Percentiles rank a stretch among this genome's conserved stretches.
These are phyloP conservation scores for Acrocephalus arundinaceus DNA, from an alignment of 2,113 vertebrate genomes.

Conservation along the genomic window DNA sequence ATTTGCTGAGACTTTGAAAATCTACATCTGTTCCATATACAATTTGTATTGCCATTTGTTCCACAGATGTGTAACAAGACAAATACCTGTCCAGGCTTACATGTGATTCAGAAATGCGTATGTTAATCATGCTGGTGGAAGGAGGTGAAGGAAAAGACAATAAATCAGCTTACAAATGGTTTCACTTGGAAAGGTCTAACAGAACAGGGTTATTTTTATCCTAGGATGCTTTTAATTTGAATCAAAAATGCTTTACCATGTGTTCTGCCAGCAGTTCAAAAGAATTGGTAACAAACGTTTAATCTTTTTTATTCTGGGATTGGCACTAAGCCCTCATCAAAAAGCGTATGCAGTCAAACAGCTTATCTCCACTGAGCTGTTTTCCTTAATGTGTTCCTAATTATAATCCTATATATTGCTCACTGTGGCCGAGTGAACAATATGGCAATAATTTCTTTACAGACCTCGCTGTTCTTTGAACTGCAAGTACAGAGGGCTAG, in stretches of 20 bases:
- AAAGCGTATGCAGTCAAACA: conserved; percentile 76
- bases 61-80: conserved; percentile 78
- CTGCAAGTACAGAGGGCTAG: conserved; percentile 80
- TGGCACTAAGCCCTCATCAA: conserved; percentile 83
- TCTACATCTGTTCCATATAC: conserved; percentile 68
- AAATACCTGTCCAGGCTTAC: conserved; percentile 78
- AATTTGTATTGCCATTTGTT: conserved; percentile 77
- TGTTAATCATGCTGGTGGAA: conserved; percentile 75
- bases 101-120: conserved; percentile 74
- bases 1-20: conserved; percentile 68
- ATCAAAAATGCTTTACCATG: conserved; percentile 83
- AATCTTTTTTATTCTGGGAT: conserved; percentile 80
- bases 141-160: conserved; percentile 74
- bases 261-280: conserved; percentile 86
- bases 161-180: conserved; percentile 79
- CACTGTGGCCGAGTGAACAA: conserved; percentile 81
- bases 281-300: conserved; percentile 84
- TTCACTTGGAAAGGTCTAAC: conserved; percentile 78
- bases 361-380: conserved; percentile 84
- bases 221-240: conserved; percentile 88
- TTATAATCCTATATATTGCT: conserved; percentile 85
- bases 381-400: conserved; percentile 86
- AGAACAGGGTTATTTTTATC: conserved; percentile 84
- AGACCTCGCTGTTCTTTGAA: conserved; percentile 83
- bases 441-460: conserved; percentile 87